Conservation (phyloP, 2,797 vertebrate genomes). For the Babyrousa celebensis region DNA sequence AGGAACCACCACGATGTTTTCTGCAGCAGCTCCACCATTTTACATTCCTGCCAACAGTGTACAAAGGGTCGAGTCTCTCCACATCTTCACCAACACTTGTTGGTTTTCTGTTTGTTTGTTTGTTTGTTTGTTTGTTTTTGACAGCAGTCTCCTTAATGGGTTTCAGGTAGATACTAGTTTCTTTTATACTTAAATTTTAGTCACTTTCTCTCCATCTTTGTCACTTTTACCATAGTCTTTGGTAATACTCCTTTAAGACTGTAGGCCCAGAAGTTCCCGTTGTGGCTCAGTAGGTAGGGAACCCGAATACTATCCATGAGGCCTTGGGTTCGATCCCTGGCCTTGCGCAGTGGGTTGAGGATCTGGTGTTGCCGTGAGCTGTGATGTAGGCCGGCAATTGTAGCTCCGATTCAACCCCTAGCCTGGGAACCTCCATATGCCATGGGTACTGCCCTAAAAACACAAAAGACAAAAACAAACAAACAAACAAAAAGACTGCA, state of each 20-base stretch:
- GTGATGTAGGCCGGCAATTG: too few relatives aligned
- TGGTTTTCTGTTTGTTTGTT: not conserved
- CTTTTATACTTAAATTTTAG: constrained; percentile 8
- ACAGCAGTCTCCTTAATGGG: not conserved
- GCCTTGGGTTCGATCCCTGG: too few relatives aligned
- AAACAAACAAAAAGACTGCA: not conserved
- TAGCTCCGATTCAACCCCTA: too few relatives aligned
- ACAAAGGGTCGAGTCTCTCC: not conserved
- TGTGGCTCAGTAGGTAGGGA: too few relatives aligned
- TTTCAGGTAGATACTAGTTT: not conserved
- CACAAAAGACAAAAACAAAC: too few relatives aligned
- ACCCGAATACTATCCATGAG: too few relatives aligned
- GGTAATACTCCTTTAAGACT: not conserved
- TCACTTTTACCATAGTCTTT: not conserved
- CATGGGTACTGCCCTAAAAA: too few relatives aligned
- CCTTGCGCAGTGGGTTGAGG: too few relatives aligned
- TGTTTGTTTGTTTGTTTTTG: not conserved
- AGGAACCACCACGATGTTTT: not conserved
- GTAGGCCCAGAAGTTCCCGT: too few relatives aligned
- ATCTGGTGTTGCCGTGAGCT: too few relatives aligned
- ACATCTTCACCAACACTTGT: not conserved
- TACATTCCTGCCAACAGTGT: not conserved
- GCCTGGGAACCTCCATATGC: too few relatives aligned
- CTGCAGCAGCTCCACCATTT: not conserved
- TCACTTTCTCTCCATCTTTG: constrained; percentile 4